These are phyloP conservation scores for Anthrax anthrax DNA, from an alignment of 2,888 invertebrate genomes.

Conservation along the genomic window DNA sequence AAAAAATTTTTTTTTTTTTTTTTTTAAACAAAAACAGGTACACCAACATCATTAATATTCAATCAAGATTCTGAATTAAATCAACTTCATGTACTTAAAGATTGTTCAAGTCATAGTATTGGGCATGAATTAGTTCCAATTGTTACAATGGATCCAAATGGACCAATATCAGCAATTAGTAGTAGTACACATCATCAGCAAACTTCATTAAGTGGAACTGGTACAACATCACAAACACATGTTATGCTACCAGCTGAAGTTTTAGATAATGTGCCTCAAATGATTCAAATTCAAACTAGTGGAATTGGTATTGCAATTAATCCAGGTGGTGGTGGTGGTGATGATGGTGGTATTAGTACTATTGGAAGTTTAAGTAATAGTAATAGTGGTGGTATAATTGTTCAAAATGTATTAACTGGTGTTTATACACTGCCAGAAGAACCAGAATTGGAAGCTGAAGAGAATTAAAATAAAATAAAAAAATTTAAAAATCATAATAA, in stretches of 20 bases:
- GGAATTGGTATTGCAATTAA: background rate
- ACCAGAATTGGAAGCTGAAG: constrained; percentile 40
- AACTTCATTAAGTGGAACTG: background rate
- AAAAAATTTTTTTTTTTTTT: too few species aligned
- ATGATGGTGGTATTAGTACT: constrained; percentile 1
- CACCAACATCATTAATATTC: constrained; percentile 37
- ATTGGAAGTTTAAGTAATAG: background rate
- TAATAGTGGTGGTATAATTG: constrained; percentile 6
- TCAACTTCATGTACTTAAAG: constrained; percentile 30
- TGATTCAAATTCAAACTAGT: background rate
- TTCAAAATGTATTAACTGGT: constrained; percentile 33
- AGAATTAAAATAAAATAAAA: constrained; percentile 17
- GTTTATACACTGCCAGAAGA: constrained; percentile 43
- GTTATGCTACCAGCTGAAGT: constrained; percentile 11
- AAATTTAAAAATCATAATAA: too few species aligned
- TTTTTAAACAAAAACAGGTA: too few species aligned
- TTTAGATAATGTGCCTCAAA: constrained; percentile 13
- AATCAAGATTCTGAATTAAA: constrained; percentile 22
- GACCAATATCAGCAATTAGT: constrained; percentile 1
- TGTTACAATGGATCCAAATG: constrained; percentile 32
- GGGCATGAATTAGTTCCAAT: constrained; percentile 34
- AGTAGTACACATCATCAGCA: background rate
- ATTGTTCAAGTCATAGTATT: constrained; percentile 25
- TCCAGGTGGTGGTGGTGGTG: background rate
- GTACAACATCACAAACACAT: constrained; percentile 15